These are phyloP conservation scores for Arvicanthis niloticus DNA, from an alignment of 2,113 vertebrate species.

Conservation along the genomic window DNA sequence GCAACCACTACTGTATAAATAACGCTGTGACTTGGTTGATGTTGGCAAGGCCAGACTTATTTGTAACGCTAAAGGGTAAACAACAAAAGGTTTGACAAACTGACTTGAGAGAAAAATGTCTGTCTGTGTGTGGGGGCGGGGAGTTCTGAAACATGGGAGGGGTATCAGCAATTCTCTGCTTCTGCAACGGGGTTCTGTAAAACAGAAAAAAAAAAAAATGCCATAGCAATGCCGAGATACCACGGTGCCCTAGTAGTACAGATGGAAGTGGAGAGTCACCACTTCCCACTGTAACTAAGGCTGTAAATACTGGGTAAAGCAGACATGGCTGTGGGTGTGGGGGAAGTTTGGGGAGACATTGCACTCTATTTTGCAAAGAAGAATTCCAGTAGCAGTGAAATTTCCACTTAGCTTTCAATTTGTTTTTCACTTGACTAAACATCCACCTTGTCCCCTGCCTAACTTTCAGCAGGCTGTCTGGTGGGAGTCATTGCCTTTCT, in stretches of 20 bases:
- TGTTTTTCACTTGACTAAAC: background rate
- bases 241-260: background rate
- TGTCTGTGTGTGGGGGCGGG: background rate
- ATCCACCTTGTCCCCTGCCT: background rate
- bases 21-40: slow-evolving; percentile 54
- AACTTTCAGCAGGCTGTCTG: background rate
- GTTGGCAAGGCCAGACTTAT: slow-evolving; percentile 68
- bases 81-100: slow-evolving; percentile 83
- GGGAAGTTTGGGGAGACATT: background rate
- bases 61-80: slow-evolving; percentile 79
- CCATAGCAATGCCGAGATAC: background rate
- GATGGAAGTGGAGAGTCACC: background rate
- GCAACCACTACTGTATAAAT: slow-evolving; percentile 74
- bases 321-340: background rate
- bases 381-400: background rate
- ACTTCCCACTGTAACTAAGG: slow-evolving; percentile 39
- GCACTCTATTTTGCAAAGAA: background rate
- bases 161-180: slow-evolving; percentile 67
- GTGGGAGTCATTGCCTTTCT: background rate
- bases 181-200: slow-evolving; percentile 64
- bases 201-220: background rate
- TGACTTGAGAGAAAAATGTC: slow-evolving; percentile 79
- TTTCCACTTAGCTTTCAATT: background rate
- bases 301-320: background rate
- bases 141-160: background rate